These are phyloP conservation scores for Brachymystax lenok DNA, from an alignment of 2,797 vertebrate species.

Conservation along the genomic window DNA sequence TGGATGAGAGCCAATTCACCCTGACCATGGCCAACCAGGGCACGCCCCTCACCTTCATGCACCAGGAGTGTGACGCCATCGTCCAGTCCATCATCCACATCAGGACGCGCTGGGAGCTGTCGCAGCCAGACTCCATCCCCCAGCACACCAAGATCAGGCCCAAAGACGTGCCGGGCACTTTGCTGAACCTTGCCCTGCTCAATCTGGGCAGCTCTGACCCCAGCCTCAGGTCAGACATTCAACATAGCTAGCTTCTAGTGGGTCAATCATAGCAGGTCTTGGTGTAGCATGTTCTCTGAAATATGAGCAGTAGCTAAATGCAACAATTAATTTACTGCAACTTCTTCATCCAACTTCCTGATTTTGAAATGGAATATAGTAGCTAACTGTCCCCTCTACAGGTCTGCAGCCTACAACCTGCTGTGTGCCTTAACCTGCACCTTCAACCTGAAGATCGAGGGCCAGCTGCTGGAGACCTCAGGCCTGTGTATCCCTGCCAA, in stretches of 20 bases:
- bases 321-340: background rate
- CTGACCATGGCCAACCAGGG: slow-evolving; percentile 99
- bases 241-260: background rate
- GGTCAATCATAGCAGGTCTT: background rate
- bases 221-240: slow-evolving; percentile 84
- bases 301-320: no score
- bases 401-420: slow-evolving; percentile 98
- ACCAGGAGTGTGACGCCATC: slow-evolving; percentile 98
- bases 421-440: slow-evolving; percentile 99
- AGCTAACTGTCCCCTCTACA: slow-evolving; percentile 53
- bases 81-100: slow-evolving; percentile 99
- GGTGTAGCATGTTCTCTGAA: no score
- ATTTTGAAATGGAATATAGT: background rate
- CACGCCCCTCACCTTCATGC: slow-evolving; percentile 98
- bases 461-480: slow-evolving; percentile 97
- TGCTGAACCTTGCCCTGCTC: slow-evolving; percentile 95
- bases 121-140: slow-evolving; percentile 96
- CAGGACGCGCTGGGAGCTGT: slow-evolving; percentile 95
- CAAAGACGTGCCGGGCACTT: slow-evolving; percentile 96
- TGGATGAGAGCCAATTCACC: slow-evolving; percentile 98
- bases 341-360: background rate
- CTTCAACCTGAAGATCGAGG: slow-evolving; percentile 99
- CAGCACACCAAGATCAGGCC: slow-evolving; percentile 98
- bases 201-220: slow-evolving; percentile 98
- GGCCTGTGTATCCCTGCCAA: slow-evolving; percentile 99